Percentiles rank a stretch among this genome's conserved stretches.
phyloP scores from a whole-genome alignment of 2,113 vertebrate genomes.

The Speoplatyrhinus poulsoni region DNA sequence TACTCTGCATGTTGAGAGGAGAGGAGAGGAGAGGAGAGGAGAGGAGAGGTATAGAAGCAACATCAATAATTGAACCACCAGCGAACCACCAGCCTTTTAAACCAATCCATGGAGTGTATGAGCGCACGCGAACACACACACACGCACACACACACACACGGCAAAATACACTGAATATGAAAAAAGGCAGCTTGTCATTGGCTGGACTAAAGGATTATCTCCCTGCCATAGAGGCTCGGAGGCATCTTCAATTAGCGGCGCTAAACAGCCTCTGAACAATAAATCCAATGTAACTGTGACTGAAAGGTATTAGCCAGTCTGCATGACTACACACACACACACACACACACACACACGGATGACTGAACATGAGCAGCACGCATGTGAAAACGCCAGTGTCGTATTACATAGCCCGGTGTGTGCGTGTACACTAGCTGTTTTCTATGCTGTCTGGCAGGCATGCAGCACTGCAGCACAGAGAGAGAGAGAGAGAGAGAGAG shows the following conservation, averaged over 20 bases:
- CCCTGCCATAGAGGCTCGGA: neutral
- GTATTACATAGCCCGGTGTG: slow-evolving; percentile 44
- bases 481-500: slow-evolving; percentile 8
- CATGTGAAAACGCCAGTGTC: slow-evolving; percentile 2
- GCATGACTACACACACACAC: neutral
- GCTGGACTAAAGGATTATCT: slow-evolving; percentile 39
- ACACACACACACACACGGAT: neutral
- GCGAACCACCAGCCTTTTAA: slow-evolving; percentile 43
- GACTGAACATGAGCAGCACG: neutral
- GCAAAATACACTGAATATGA: slow-evolving; percentile 24
- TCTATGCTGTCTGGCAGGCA: slow-evolving; percentile 7
- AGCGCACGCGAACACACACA: neutral
- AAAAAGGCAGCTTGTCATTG: slow-evolving; percentile 36
- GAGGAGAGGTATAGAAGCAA: neutral
- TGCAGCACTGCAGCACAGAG: slow-evolving; percentile 63
- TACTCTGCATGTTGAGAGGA: neutral
- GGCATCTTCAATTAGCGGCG: slow-evolving; percentile 20
- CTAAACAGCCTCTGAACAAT: slow-evolving; percentile 43
- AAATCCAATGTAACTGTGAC: slow-evolving; percentile 25
- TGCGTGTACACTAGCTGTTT: slow-evolving; percentile 12
- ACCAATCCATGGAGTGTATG: slow-evolving; percentile 34
- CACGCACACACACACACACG: slow-evolving; percentile 9
- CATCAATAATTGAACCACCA: slow-evolving; percentile 61
- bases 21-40: neutral
- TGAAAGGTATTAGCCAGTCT: slow-evolving; percentile 16